Evolutionary conservation across 2,113 vertebrate genomes (phyloP).

Genomic region (Halcyon malimbica): DNA sequence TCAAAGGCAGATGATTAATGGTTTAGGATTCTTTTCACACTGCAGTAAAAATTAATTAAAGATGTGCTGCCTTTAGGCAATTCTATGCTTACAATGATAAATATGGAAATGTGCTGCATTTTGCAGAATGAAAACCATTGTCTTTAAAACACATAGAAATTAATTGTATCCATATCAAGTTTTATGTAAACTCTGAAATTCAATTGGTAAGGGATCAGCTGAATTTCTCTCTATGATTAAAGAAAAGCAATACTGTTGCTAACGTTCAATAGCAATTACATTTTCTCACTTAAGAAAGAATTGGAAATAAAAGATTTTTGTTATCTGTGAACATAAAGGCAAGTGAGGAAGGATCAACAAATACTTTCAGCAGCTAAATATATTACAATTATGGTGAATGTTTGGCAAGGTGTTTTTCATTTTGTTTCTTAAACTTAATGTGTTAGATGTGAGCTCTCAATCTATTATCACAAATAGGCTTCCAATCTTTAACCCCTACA

Average conservation of each 20-base stretch:
- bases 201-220: slow-evolving; percentile 46
- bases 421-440: slow-evolving; percentile 3
- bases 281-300: slow-evolving; percentile 33
- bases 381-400: neutral
- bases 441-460: neutral
- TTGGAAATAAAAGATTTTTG: slow-evolving; percentile 27
- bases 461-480: neutral
- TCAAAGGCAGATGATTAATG: slow-evolving; percentile 52
- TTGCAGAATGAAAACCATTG: slow-evolving; percentile 48
- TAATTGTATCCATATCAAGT: slow-evolving; percentile 50
- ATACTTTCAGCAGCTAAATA: neutral
- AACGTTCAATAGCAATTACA: slow-evolving; percentile 25
- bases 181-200: slow-evolving; percentile 65
- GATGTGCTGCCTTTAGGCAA: slow-evolving; percentile 41
- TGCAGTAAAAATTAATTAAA: slow-evolving; percentile 65
- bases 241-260: slow-evolving; percentile 19
- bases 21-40: slow-evolving; percentile 52
- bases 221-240: slow-evolving; percentile 48
- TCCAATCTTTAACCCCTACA: neutral
- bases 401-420: neutral
- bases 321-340: neutral
- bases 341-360: neutral
- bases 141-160: slow-evolving; percentile 18
- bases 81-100: slow-evolving; percentile 50
- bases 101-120: slow-evolving; percentile 53